Conservation (phyloP, 2,797 vertebrate genomes). For the Meda fulgida region DNA sequence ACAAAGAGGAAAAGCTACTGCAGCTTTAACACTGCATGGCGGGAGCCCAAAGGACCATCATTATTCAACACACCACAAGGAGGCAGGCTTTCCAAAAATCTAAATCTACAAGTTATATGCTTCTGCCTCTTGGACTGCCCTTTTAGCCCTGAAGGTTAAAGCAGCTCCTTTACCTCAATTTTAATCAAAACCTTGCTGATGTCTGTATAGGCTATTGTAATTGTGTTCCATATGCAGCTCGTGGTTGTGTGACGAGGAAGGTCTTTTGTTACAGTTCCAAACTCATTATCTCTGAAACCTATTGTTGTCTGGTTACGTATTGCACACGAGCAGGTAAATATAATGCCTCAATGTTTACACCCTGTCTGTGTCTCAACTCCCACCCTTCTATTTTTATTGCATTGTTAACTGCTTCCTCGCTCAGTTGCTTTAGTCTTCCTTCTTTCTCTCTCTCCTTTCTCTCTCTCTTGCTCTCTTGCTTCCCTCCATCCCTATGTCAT, state of each 20-base stretch:
- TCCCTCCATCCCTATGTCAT: conserved; percentile 52
- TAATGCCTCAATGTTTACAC: conserved; percentile 30
- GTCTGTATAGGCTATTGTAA: background rate
- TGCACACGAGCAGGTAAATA: conserved; percentile 27
- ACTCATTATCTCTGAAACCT: conserved; percentile 21
- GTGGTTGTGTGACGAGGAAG: conserved; percentile 2
- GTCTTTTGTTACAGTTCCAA: background rate
- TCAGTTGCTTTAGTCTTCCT: background rate
- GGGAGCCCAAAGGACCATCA: background rate
- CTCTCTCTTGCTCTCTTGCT: background rate
- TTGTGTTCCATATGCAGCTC: background rate
- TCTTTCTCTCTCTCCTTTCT: background rate
- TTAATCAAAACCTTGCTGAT: background rate
- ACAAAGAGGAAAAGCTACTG: too few relatives aligned
- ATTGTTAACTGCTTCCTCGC: conserved; percentile 9
- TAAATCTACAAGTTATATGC: conserved; percentile 1
- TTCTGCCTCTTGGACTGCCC: background rate
- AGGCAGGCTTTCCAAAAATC: conserved; percentile 33
- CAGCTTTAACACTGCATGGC: too few relatives aligned
- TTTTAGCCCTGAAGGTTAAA: background rate
- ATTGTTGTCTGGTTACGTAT: conserved; percentile 16
- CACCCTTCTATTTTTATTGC: conserved; percentile 14
- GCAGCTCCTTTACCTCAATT: background rate
- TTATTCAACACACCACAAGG: conserved; percentile 26
- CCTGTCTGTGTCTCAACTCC: background rate